phyloP scores from a whole-genome alignment of 2,888 invertebrate species.

The Ormyrus thymus region DNA sequence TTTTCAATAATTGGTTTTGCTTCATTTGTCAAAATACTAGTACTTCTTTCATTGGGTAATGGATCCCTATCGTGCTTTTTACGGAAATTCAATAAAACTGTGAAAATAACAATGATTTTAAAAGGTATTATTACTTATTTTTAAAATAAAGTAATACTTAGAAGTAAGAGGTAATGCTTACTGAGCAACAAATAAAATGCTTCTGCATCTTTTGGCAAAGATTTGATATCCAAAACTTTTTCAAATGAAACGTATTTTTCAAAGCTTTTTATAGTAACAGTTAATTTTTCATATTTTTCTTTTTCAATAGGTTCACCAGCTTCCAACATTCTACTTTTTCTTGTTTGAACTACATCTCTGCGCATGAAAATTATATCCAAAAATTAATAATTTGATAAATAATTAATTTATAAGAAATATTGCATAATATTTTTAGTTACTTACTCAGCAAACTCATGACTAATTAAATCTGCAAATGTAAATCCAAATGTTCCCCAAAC shows the following conservation, averaged over 20 bases:
- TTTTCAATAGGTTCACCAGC: conserved; percentile 75
- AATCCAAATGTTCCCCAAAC: conserved; percentile 96
- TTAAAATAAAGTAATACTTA: background rate
- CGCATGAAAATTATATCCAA: conserved; percentile 8
- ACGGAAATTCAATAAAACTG: conserved; percentile 85
- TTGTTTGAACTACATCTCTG: conserved; percentile 77
- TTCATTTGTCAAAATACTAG: conserved; percentile 79
- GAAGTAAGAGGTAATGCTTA: conserved; percentile 67
- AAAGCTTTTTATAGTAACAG: conserved; percentile 80
- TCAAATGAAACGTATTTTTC: conserved; percentile 82
- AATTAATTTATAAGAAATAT: conserved; percentile 1
- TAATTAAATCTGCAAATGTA: conserved; percentile 91
- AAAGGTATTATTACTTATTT: conserved; percentile 9
- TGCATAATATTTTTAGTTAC: conserved; percentile 65
- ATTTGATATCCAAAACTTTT: conserved; percentile 79
- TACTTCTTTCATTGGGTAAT: conserved; percentile 79
- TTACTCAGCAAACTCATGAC: conserved; percentile 88
- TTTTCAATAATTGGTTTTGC: conserved; percentile 67
- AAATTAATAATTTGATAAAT: conserved; percentile 17
- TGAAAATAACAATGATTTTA: conserved; percentile 61
- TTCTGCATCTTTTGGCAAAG: conserved; percentile 68
- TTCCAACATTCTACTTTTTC: conserved; percentile 76
- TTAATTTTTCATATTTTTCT: conserved; percentile 77
- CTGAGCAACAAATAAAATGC: conserved; percentile 85
- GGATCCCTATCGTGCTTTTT: conserved; percentile 85